Percentiles rank a stretch among this genome's conserved stretches.
Conservation (phyloP, 2,888 invertebrate genomes). For the Caenorhabditis doughertyi region DNA sequence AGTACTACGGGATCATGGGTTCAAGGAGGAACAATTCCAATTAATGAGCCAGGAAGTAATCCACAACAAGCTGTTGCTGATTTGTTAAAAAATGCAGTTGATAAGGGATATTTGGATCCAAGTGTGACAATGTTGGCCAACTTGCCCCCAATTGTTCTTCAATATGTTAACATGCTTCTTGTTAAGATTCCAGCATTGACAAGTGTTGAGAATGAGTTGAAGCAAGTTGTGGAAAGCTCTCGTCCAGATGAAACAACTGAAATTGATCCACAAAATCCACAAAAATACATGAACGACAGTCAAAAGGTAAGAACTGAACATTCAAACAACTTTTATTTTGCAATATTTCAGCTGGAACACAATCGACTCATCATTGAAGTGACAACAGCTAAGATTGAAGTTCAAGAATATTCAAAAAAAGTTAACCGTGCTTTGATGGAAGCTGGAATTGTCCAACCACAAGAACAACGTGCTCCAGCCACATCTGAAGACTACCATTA, state of each 20-base stretch:
- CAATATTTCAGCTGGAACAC: slow-evolving; percentile 70
- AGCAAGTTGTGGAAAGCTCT: slow-evolving; percentile 65
- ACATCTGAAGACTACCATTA: slow-evolving; percentile 71
- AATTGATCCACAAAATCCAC: slow-evolving; percentile 65
- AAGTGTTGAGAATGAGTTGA: slow-evolving; percentile 69
- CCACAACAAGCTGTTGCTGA: slow-evolving; percentile 64
- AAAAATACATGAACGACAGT: slow-evolving; percentile 72
- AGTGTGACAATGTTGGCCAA: slow-evolving; percentile 64
- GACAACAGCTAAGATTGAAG: slow-evolving; percentile 74
- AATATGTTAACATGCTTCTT: slow-evolving; percentile 64
- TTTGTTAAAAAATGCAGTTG: slow-evolving; percentile 72
- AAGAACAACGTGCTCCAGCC: slow-evolving; percentile 41
- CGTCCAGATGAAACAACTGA: slow-evolving; percentile 60
- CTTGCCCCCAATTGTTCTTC: slow-evolving; percentile 62
- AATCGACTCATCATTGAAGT: slow-evolving; percentile 75
- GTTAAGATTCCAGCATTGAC: slow-evolving; percentile 69
- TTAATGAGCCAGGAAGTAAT: slow-evolving; percentile 54
- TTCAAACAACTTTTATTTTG: neutral
- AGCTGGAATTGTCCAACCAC: slow-evolving; percentile 59
- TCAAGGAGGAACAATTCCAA: slow-evolving; percentile 66
- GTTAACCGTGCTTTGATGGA: slow-evolving; percentile 70
- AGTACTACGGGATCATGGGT: slow-evolving; percentile 61
- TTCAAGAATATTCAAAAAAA: slow-evolving; percentile 73
- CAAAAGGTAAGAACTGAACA: slow-evolving; percentile 64
- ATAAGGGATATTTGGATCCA: slow-evolving; percentile 73